Evolutionary conservation across 1,140 invertebrate species (phyloP).

Genomic region (Copidosoma floridanum): DNA sequence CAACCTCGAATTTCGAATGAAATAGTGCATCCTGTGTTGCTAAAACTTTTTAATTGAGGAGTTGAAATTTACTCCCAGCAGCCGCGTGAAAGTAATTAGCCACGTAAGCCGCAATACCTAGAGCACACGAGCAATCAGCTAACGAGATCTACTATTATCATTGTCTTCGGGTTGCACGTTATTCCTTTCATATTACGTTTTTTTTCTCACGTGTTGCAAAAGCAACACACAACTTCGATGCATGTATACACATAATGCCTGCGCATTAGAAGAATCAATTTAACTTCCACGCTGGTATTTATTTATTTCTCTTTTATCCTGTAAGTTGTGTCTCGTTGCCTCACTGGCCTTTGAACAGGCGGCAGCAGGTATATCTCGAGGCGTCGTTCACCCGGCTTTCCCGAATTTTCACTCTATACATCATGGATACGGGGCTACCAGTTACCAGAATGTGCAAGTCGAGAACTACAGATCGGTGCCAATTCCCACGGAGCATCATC

Average conservation of each 20-base stretch:
- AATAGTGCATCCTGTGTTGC: neutral
- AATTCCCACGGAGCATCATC: slow-evolving; percentile 31
- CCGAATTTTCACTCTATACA: slow-evolving; percentile 43
- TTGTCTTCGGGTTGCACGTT: neutral
- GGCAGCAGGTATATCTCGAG: slow-evolving; percentile 34
- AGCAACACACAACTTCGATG: no score
- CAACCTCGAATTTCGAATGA: neutral
- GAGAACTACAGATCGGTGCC: slow-evolving; percentile 36
- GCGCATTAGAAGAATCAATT: no score
- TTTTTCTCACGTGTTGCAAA: slow-evolving; percentile 6
- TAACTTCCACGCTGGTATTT: no score
- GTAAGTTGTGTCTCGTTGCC: neutral
- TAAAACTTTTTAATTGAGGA: neutral
- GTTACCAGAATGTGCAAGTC: slow-evolving; percentile 44
- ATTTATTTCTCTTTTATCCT: no score
- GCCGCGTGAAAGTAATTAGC: neutral
- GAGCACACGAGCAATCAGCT: neutral
- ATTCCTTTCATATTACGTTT: no score
- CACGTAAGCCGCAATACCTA: neutral
- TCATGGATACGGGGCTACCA: slow-evolving; percentile 45
- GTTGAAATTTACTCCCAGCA: no score
- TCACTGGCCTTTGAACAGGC: neutral
- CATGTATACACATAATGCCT: no score
- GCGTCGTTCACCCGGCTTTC: slow-evolving; percentile 33
- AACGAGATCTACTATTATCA: neutral